Evolutionary conservation across 1,140 invertebrate species (phyloP).

Genomic region (Yoshiicerus persimilis): DNA sequence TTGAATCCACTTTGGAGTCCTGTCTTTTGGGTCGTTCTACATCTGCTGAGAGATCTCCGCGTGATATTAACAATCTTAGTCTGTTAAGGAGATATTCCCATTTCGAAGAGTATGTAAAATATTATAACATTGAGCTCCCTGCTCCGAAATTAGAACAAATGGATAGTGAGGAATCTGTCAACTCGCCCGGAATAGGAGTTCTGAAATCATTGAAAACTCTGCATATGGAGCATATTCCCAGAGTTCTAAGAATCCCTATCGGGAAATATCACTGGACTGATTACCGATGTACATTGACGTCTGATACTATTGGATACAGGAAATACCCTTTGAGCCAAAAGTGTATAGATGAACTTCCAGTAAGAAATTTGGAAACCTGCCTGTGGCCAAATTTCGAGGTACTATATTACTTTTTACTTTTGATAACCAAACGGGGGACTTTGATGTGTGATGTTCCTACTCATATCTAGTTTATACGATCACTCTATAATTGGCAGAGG

Average conservation of each 20-base stretch:
- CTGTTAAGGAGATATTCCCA: conserved; percentile 28
- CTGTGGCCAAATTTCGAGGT: conserved; percentile 31
- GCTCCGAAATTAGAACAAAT: neutral
- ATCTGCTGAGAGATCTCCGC: neutral
- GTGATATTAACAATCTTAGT: neutral
- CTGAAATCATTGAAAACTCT: conserved; percentile 37
- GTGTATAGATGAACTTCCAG: conserved; percentile 10
- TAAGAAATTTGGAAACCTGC: neutral
- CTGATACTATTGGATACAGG: conserved; percentile 23
- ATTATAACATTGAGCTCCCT: conserved; percentile 42
- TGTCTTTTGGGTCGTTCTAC: conserved; percentile 22
- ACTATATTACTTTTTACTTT: neutral
- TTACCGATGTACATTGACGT: conserved; percentile 7
- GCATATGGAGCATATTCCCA: conserved; percentile 42
- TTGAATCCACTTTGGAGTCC: conserved; percentile 34
- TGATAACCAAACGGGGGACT: too few relatives aligned
- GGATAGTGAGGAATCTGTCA: neutral
- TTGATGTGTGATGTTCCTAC: too few relatives aligned
- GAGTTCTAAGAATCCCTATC: conserved; percentile 31
- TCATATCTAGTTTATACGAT: neutral
- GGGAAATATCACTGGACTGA: conserved; percentile 35
- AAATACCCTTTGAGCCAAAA: conserved; percentile 27
- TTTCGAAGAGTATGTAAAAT: conserved; percentile 35
- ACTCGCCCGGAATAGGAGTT: conserved; percentile 19
- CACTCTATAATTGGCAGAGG: neutral